Evolutionary conservation across 2,797 vertebrate genomes (phyloP).

Genomic region (Spondyliosoma cantharus): DNA sequence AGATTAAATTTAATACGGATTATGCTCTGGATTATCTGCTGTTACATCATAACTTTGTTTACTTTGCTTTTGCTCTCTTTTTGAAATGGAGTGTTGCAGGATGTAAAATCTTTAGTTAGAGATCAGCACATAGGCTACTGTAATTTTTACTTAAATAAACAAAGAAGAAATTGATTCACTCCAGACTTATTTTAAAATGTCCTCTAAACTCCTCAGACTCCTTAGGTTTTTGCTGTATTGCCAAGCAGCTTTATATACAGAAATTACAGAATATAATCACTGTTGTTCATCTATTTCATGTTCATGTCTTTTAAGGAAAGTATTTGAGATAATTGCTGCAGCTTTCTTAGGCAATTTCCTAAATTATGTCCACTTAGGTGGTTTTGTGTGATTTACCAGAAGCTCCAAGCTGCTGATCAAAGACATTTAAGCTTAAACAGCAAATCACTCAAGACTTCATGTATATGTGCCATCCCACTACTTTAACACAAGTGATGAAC

Average conservation of each 20-base stretch:
- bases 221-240: not conserved
- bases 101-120: not conserved
- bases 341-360: not conserved
- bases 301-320: constrained; percentile 3
- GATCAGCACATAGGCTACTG: not conserved
- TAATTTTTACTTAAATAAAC: not conserved
- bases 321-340: not conserved
- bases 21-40: constrained; percentile 44
- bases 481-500: constrained; percentile 15
- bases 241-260: not conserved
- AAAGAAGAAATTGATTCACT: not conserved
- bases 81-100: constrained; percentile 6
- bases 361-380: not conserved
- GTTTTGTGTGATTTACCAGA: constrained; percentile 7
- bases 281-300: not conserved
- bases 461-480: constrained; percentile 23
- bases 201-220: not conserved
- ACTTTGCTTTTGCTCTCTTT: constrained; percentile 20
- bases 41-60: constrained; percentile 38
- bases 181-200: not conserved
- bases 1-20: constrained; percentile 34
- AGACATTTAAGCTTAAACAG: constrained; percentile 20
- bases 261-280: not conserved
- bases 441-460: constrained; percentile 17
- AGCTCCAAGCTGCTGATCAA: constrained; percentile 12